Base-by-base conservation (phyloP, 2,113 vertebrate species). In the Clarias macrocephalus region DNA sequence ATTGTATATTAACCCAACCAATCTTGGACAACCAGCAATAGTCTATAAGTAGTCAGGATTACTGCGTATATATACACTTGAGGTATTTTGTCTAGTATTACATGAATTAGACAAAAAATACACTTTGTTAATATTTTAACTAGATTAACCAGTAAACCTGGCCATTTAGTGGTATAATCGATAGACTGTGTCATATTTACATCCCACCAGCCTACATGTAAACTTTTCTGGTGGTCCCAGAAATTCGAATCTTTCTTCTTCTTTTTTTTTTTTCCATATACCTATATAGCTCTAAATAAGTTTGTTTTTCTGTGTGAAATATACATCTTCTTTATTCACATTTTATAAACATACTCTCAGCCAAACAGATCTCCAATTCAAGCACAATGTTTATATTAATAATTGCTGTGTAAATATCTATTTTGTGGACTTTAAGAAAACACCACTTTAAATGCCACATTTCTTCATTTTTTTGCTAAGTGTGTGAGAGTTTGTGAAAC, bases 351-450 rank as follows among this genome's bases (percentile, higher is more conserved):
- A 66, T 86, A 80, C 85, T 88, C 81, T 89, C 85, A 83, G 83
- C 83, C 76, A 89, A 90, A 84, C 89, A 90, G 88, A 91, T 90
- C 88, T 87, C 54, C 91, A 54, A 90, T 84, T 77, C 66, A 93
- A 93, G 93, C 94, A 94, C 93, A 95, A 93, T 92, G 86, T 92
- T 91, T 92, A 87, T 92, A 86, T 88, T 89, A 76, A 84, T 89
- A 88, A 90, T 90, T 63, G 87, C 83, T 90, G 85, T 91, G 90
- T 90, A 91, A 91, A 93, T 94, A 90, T 89, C 88, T 90, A 90
- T 94, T 88, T 88, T 88, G 88, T 89, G 86, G 56, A 86, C 72
- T 90, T 89, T 57, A 84, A 68, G 76, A 76, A 82, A 89, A 82
- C 28, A 62, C 33, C 72, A 87, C 87, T 88, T 88, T 90, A 79